Percentiles rank a stretch among this genome's conserved stretches.
Evolutionary conservation across 2,113 vertebrate genomes (phyloP).

Genomic region (Indri indri): DNA sequence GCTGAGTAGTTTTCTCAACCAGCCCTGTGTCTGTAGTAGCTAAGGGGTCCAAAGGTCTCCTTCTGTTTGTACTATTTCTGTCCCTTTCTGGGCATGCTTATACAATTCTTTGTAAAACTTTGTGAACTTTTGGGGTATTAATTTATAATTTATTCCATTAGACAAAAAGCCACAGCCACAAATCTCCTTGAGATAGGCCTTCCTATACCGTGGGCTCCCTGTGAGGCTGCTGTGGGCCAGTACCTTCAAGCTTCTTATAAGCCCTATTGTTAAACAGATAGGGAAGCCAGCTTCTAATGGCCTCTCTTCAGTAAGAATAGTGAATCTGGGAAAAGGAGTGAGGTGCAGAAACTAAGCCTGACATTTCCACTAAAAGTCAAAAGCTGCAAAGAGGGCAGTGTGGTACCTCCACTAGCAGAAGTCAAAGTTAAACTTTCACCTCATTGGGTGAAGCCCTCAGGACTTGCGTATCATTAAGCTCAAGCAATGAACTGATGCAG

Average conservation of each 20-base stretch:
- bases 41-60: neutral
- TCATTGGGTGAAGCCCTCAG: neutral
- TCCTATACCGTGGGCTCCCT: neutral
- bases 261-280: neutral
- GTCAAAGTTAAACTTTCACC: neutral
- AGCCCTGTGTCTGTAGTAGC: neutral
- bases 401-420: neutral
- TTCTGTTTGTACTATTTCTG: neutral
- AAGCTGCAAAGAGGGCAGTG: neutral
- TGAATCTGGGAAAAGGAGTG: neutral
- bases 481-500: neutral
- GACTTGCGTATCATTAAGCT: neutral
- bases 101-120: neutral
- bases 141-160: neutral
- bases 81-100: neutral
- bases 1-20: neutral
- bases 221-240: neutral
- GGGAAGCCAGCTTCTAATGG: neutral
- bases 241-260: neutral
- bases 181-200: neutral
- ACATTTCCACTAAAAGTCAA: neutral
- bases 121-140: neutral
- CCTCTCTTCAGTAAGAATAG: neutral
- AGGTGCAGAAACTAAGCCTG: neutral
- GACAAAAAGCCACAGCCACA: neutral